Percentiles rank a stretch among this genome's conserved stretches.
These are phyloP conservation scores for Parnassius mnemosyne DNA, from an alignment of 2,888 invertebrate species.

Conservation along the genomic window DNA sequence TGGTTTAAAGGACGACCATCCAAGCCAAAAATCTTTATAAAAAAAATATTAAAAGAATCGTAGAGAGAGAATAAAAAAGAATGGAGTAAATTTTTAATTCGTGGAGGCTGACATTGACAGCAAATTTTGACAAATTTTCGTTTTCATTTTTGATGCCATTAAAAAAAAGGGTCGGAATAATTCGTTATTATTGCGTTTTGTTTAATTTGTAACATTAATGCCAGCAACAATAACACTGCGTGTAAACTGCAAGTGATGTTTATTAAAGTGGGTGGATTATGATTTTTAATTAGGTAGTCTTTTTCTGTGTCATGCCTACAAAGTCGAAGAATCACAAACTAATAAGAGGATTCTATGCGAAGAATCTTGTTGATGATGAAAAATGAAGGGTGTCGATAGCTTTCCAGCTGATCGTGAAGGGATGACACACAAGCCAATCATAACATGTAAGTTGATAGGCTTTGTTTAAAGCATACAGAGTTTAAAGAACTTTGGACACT, in stretches of 20 bases:
- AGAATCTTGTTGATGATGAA: slow-evolving; percentile 69
- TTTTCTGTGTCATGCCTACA: slow-evolving; percentile 61
- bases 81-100: too few relatives aligned
- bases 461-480: background rate
- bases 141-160: slow-evolving; percentile 46
- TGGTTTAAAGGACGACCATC: too few relatives aligned
- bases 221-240: background rate
- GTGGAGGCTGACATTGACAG: slow-evolving; percentile 48
- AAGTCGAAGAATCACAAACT: slow-evolving; percentile 39
- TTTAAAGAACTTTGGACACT: background rate
- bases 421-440: slow-evolving; percentile 86
- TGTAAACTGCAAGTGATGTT: slow-evolving; percentile 17
- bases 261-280: slow-evolving; percentile 70
- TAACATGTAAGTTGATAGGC: slow-evolving; percentile 83
- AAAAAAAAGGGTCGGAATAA: slow-evolving; percentile 41
- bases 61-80: too few relatives aligned
- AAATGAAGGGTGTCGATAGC: slow-evolving; percentile 82
- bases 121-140: slow-evolving; percentile 57
- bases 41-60: too few relatives aligned
- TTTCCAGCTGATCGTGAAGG: slow-evolving; percentile 71
- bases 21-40: too few relatives aligned
- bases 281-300: slow-evolving; percentile 50
- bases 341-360: too few relatives aligned
- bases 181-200: slow-evolving; percentile 31
- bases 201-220: slow-evolving; percentile 18